Base-by-base conservation (phyloP, 2,888 invertebrate species). In the Thera britannica region DNA sequence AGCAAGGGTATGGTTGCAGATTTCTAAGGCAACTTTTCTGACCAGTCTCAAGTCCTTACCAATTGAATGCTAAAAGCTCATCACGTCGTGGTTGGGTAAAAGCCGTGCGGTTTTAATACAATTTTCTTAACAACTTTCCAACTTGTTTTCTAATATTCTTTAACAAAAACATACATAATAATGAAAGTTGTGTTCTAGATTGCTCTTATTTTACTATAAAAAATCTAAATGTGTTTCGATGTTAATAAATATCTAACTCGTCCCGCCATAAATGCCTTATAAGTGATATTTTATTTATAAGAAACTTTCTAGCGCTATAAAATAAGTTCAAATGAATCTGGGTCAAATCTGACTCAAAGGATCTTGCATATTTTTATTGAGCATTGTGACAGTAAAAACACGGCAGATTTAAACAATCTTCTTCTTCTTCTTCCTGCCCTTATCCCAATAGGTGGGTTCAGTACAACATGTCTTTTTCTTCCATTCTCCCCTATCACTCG, bases 51-150 rank as follows among this genome's bases (percentile, higher is more conserved):
- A 38, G 3, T 38, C 6, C 3, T 38, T 5, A 38, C 38, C 6
- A 38, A 38, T 38, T 38, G 3, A 6, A 38, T 5, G 38, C 6
- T 5, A 38, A 38, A 38, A 38, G 36, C 35, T 59, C 60, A 48
- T 55, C 38, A 23, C 11, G 23, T 59, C 36, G 63, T 48, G 56
- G 60, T 64, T 64, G 4, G 48, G 56, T 56, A 62, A 58, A 52
- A 67, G 54, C 49, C 55, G n/a, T 38, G 62, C 38, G 49, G 52
- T 36, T 62, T 44, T 56, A 48, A 46, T 52, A 63, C 55, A 34
- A 63, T 64, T 64, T 64, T 64, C 67, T 62, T 34, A 56, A 58
- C 38, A 62, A 58, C 72, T 74, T 72, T 72, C 72, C 51, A 71
- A 64, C 67, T n/a, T 57, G 67, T 62, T 68, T 68, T 62, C 68